Base-by-base conservation (phyloP, 1,140 invertebrate genomes). In the Aphis craccivora region DNA sequence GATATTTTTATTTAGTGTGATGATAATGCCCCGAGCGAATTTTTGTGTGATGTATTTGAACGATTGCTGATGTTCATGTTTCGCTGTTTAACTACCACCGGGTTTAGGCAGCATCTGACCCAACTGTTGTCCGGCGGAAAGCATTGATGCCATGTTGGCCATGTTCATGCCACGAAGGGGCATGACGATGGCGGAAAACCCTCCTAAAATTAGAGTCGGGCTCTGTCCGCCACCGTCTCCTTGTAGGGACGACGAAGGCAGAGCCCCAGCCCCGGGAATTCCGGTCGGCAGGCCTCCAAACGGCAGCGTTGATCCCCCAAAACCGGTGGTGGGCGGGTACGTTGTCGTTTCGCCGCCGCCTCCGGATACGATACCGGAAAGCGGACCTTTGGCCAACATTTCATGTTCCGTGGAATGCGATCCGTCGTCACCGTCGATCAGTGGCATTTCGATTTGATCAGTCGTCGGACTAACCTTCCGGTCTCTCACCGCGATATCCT, bases 71-170 rank as follows among this genome's bases (percentile, higher is more conserved):
- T 67, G 30, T 0, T 25, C 37, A 22, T 23, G 6, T 0, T 18
- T 37, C 55, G 14, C 30, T 76, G 25, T 48, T 51, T 53, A 92
- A 51, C 91, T 40, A 11, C 48, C 91, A 14, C 60, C 48, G 2
- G 91, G 81, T 86, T 83, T 93, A 0, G 91, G 91, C 5, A 93
- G 2, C 22, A 84, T 30, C n/a, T 93, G 91, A 11, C 91, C 37
- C 6, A 93, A 37, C 35, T 93, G 91, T 55, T 93, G 91, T 22
- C 91, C 91, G n/a, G 48, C 20, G 35, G 91, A 86, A 25, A 93
- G n/a, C 91, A 86, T 93, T 23, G 91, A 93, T 5, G 60, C 60
- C 25, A 93, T 51, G 25, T 55, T 51, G 7, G 51, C 20, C 91
- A 86, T 40, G 35, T 7, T 53, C 48, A 53, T 53, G 6, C 91